A percentile compares a stretch with the other conserved stretches of the same genome.
phyloP scores from a whole-genome alignment of 2,797 vertebrate species.

The Chelon labrosus region DNA sequence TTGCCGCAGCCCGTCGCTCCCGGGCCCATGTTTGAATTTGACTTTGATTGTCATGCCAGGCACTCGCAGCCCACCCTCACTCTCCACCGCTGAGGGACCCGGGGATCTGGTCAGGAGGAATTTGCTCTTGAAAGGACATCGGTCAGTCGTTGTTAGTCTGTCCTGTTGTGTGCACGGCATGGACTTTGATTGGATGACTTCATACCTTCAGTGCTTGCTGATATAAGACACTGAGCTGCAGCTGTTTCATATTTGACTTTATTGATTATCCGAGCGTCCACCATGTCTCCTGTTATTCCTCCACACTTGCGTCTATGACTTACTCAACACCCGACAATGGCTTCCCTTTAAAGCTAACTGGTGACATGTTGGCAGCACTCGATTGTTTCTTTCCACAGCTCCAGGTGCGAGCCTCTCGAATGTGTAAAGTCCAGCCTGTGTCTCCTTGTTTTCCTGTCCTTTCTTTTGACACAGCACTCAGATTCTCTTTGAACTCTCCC shows the following conservation, averaged over 20 bases:
- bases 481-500: slow-evolving; percentile 64
- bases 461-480: slow-evolving; percentile 13
- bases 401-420: slow-evolving; percentile 8
- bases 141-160: slow-evolving; percentile 25
- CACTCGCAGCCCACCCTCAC: slow-evolving; percentile 39
- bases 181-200: too few species aligned
- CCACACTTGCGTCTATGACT: slow-evolving; percentile 42
- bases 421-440: slow-evolving; percentile 11
- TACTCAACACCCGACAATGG: slow-evolving; percentile 19
- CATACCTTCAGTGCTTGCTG: neutral
- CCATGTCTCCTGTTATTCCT: slow-evolving; percentile 21
- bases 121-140: slow-evolving; percentile 64
- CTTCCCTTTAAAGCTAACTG: slow-evolving; percentile 44
- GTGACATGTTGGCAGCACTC: slow-evolving; percentile 18
- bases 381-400: neutral
- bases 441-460: slow-evolving; percentile 8
- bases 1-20: slow-evolving; percentile 13
- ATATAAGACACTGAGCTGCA: slow-evolving; percentile 21
- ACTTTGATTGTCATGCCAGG: slow-evolving; percentile 66
- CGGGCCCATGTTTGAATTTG: slow-evolving; percentile 45
- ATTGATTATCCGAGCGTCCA: slow-evolving; percentile 14
- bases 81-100: slow-evolving; percentile 11
- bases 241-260: slow-evolving; percentile 17
- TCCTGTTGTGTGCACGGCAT: slow-evolving; percentile 11
- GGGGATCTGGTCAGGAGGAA: slow-evolving; percentile 39